phyloP scores from a whole-genome alignment of 2,888 invertebrate genomes.

The Spialia ferax region DNA sequence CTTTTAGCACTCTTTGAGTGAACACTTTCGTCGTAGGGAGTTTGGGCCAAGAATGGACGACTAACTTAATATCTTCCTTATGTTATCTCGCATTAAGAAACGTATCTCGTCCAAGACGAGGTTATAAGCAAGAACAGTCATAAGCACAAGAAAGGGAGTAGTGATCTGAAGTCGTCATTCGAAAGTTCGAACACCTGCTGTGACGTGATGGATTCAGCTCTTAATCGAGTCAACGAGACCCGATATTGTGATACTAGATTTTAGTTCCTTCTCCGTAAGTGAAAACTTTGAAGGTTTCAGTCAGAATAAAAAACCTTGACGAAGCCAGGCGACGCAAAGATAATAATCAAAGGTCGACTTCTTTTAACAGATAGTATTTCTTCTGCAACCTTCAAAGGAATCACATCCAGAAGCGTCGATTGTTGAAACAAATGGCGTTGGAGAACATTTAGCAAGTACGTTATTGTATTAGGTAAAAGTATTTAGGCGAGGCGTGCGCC shows the following conservation, averaged over 20 bases:
- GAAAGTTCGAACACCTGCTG: constrained; percentile 23
- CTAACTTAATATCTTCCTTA: constrained; percentile 12
- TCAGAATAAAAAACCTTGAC: constrained; percentile 26
- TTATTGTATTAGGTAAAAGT: constrained; percentile 70
- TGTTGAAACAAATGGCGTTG: constrained; percentile 76
- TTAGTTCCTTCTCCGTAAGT: constrained; percentile 82
- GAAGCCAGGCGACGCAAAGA: constrained; percentile 62
- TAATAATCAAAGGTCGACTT: constrained; percentile 59
- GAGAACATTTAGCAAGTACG: constrained; percentile 80
- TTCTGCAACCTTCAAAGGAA: constrained; percentile 64
- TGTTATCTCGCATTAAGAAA: constrained; percentile 23
- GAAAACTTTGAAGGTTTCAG: constrained; percentile 64
- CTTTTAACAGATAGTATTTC: constrained; percentile 43
- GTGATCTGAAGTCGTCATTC: constrained; percentile 36
- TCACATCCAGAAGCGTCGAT: constrained; percentile 59
- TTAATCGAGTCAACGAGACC: constrained; percentile 73
- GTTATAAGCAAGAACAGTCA: constrained; percentile 24
- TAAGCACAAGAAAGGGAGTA: constrained; percentile 29
- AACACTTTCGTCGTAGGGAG: constrained; percentile 47
- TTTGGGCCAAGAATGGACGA: constrained; percentile 35
- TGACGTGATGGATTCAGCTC: constrained; percentile 56
- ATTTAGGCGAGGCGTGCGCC: constrained; percentile 73
- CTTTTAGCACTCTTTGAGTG: constrained; percentile 83
- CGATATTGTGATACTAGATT: constrained; percentile 87
- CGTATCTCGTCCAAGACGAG: constrained; percentile 36